phyloP scores from a whole-genome alignment of 2,797 vertebrate species.

The Intellagama lesueurii region DNA sequence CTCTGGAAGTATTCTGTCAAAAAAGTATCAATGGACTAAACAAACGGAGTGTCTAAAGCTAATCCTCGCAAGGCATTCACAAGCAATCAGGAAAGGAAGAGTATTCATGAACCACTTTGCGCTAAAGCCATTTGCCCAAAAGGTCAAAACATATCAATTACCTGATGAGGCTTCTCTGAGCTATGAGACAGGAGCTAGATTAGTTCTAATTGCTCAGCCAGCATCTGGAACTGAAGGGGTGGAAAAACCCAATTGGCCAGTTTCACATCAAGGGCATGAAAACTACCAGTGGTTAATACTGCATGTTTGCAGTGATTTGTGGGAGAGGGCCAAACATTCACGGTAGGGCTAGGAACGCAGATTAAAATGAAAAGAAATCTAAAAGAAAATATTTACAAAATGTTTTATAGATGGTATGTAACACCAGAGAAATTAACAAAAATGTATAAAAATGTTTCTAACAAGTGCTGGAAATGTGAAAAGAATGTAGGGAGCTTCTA shows the following conservation, averaged over 20 bases:
- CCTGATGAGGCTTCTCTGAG: neutral
- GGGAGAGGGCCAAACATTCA: too few relatives aligned
- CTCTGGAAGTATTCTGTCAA: constrained; percentile 6
- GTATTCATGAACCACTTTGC: constrained; percentile 12
- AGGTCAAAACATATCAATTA: constrained; percentile 18
- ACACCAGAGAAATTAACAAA: too few relatives aligned
- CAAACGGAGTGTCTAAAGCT: constrained; percentile 1
- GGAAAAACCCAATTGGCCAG: neutral
- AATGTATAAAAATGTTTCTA: too few relatives aligned
- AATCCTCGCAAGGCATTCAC: neutral
- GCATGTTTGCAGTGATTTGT: neutral
- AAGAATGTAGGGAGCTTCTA: too few relatives aligned
- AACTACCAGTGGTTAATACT: neutral
- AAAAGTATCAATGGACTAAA: constrained; percentile 14
- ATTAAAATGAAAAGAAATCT: neutral
- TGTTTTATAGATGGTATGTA: too few relatives aligned
- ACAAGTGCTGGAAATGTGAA: too few relatives aligned
- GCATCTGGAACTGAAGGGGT: neutral
- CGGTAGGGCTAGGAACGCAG: too few relatives aligned
- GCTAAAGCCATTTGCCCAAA: neutral
- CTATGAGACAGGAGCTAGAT: neutral
- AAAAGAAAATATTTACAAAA: too few relatives aligned
- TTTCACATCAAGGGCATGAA: neutral
- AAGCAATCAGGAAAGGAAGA: constrained; percentile 18
- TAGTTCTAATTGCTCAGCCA: neutral